Conservation (phyloP, 2,797 vertebrate species). For the Gymnopithys bicolor region DNA sequence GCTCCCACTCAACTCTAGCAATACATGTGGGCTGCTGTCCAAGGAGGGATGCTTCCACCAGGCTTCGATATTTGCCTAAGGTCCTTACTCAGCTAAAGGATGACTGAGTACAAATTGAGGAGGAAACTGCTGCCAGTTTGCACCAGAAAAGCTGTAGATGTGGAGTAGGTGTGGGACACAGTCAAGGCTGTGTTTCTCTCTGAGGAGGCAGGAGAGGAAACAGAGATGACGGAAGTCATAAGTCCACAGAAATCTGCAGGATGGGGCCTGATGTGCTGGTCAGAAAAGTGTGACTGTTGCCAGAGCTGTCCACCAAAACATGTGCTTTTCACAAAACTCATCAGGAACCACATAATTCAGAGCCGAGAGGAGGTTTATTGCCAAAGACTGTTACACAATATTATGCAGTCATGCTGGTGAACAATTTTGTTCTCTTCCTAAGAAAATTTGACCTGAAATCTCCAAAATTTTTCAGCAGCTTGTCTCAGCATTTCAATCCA, state of each 20-base stretch:
- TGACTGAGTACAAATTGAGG: background rate
- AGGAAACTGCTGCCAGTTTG: background rate
- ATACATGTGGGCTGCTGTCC: background rate
- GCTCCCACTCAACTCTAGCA: background rate
- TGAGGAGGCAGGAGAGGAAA: background rate
- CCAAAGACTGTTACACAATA: constrained; percentile 56
- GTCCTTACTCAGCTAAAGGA: background rate
- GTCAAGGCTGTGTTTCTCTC: background rate
- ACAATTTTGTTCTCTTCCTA: background rate
- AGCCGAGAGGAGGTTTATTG: constrained; percentile 37
- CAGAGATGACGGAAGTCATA: background rate
- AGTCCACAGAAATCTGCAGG: background rate
- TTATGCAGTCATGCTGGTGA: background rate
- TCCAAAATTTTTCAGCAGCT: background rate
- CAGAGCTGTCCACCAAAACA: constrained; percentile 46
- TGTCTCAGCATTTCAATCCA: background rate
- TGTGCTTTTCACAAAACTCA: constrained; percentile 21
- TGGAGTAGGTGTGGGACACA: background rate
- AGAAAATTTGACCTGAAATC: background rate
- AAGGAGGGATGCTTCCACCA: background rate
- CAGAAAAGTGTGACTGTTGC: constrained; percentile 11
- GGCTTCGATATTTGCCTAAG: background rate
- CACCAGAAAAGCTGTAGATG: background rate
- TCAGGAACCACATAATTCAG: constrained; percentile 59
- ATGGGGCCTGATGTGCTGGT: background rate